Percentiles rank a stretch among this genome's conserved stretches.
Conservation (phyloP, 2,797 vertebrate species). For the Acrossocheilus fasciatus region DNA sequence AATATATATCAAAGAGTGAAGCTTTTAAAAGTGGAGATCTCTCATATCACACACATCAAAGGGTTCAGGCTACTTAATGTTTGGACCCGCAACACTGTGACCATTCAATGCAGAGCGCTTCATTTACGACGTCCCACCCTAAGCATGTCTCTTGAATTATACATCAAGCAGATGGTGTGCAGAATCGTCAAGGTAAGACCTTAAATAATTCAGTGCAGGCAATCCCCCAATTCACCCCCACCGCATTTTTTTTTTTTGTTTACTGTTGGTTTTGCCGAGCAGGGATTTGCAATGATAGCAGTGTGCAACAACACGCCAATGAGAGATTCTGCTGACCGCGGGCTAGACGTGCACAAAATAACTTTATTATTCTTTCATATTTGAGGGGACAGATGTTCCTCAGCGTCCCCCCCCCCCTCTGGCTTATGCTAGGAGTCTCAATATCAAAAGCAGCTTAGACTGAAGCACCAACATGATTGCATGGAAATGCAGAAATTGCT, state of each 20-base stretch:
- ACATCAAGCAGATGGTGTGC: constrained; percentile 50
- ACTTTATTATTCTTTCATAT: constrained; percentile 50
- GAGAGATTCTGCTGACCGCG: constrained; percentile 51
- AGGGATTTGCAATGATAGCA: constrained; percentile 57
- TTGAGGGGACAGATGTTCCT: constrained; percentile 43
- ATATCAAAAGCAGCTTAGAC: constrained; percentile 27
- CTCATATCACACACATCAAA: constrained; percentile 35
- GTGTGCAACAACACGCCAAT: constrained; percentile 45
- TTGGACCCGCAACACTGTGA: constrained; percentile 16
- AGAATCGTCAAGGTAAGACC: constrained; percentile 45
- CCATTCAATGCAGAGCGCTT: constrained; percentile 36
- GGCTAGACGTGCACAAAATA: constrained; percentile 49
- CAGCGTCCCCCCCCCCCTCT: too few relatives aligned
- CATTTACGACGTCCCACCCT: constrained; percentile 38
- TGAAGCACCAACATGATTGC: constrained; percentile 11
- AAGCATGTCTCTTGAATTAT: constrained; percentile 51
- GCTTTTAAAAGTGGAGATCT: constrained; percentile 43
- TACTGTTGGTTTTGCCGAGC: constrained; percentile 50
- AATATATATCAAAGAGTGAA: constrained; percentile 32
- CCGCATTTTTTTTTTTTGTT: constrained; percentile 18
- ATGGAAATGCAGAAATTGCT: neutral
- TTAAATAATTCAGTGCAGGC: constrained; percentile 55
- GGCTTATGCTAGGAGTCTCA: constrained; percentile 17
- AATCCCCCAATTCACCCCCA: neutral
- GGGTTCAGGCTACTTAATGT: constrained; percentile 33